Evolutionary conservation across 2,888 invertebrate genomes (phyloP).

Genomic region (Scaptomyza tumidula): DNA sequence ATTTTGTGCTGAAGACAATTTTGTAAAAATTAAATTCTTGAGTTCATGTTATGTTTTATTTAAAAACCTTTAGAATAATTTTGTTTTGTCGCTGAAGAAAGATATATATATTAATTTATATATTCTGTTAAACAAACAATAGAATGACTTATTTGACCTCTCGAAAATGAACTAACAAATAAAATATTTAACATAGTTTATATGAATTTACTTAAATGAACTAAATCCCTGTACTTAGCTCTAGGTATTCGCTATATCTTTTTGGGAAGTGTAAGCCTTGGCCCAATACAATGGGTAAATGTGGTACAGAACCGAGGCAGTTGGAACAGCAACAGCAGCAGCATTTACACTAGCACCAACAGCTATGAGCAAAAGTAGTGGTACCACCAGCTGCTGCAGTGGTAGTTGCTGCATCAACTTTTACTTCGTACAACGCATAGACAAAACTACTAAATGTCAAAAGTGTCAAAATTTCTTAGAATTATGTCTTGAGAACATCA

Average conservation of each 20-base stretch:
- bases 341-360: not conserved
- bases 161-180: no score
- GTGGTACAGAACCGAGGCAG: slow-evolving; percentile 17
- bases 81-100: no score
- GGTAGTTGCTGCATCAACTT: slow-evolving; percentile 9
- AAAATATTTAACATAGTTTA: no score
- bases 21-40: not conserved
- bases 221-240: no score
- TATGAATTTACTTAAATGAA: no score
- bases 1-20: no score
- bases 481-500: slow-evolving; percentile 78
- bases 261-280: slow-evolving; percentile 13
- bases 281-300: slow-evolving; percentile 53
- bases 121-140: no score
- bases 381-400: not conserved
- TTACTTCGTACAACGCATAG: slow-evolving; percentile 45
- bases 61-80: no score
- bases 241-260: no score
- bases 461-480: slow-evolving; percentile 78
- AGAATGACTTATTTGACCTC: no score
- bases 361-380: not conserved
- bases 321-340: slow-evolving; percentile 1
- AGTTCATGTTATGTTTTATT: no score
- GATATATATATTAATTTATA: no score
- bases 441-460: slow-evolving; percentile 80